Conservation (phyloP, 2,797 vertebrate species). For the Parauchenoglanis punctatus region DNA sequence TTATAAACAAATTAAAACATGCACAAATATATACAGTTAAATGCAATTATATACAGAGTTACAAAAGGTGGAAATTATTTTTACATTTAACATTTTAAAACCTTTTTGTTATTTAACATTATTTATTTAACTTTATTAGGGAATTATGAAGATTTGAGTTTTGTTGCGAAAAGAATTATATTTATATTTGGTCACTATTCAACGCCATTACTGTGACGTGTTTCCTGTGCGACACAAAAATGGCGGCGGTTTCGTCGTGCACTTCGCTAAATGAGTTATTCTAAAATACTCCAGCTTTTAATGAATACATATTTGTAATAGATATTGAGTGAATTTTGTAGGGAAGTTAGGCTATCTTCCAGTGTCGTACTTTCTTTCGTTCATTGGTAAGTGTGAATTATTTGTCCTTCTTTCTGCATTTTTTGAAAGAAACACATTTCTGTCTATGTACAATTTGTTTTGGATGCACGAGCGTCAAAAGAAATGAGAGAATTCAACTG, state of each 20-base stretch:
- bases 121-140: background rate
- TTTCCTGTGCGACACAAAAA: slow-evolving; percentile 33
- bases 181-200: background rate
- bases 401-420: background rate
- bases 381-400: background rate
- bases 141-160: background rate
- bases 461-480: background rate
- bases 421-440: background rate
- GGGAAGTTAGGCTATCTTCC: background rate
- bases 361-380: background rate
- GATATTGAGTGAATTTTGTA: background rate
- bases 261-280: background rate
- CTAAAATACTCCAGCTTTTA: background rate
- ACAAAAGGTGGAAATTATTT: no score
- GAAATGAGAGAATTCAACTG: background rate
- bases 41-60: no score
- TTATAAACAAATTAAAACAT: background rate
- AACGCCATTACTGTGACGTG: slow-evolving; percentile 12
- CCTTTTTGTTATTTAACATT: background rate
- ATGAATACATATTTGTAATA: background rate
- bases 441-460: background rate
- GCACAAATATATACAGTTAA: background rate
- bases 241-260: slow-evolving; percentile 25
- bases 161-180: background rate
- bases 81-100: background rate